phyloP scores from a whole-genome alignment of 2,113 vertebrate species.

The Tympanuchus pallidicinctus region DNA sequence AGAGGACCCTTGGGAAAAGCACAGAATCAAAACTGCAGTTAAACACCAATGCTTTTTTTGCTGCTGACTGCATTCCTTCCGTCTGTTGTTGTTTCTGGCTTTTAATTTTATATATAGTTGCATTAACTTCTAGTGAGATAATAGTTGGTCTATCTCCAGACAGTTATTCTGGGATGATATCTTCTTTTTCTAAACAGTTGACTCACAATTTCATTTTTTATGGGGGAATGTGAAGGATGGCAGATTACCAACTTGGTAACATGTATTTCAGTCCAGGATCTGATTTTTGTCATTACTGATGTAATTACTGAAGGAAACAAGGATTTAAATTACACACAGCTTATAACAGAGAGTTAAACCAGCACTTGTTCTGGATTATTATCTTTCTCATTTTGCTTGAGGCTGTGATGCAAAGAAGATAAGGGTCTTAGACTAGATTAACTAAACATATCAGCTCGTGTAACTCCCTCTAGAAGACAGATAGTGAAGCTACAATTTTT shows the following conservation, averaged over 20 bases:
- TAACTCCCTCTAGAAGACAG: background rate
- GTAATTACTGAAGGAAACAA: conserved; percentile 31
- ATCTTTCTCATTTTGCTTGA: background rate
- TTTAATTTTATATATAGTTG: conserved; percentile 52
- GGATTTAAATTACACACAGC: conserved; percentile 24
- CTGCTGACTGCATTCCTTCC: conserved; percentile 29
- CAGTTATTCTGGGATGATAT: conserved; percentile 43
- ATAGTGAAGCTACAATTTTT: background rate
- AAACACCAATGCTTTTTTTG: background rate
- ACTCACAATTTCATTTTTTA: conserved; percentile 36
- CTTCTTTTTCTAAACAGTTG: conserved; percentile 50
- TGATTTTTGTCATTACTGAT: conserved; percentile 19
- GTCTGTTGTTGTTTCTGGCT: conserved; percentile 49
- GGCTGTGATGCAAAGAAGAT: background rate
- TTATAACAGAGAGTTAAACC: background rate
- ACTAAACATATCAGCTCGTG: background rate
- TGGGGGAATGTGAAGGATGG: background rate
- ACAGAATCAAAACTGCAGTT: conserved; percentile 20
- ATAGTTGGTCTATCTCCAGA: conserved; percentile 47
- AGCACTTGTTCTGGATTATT: background rate
- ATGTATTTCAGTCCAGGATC: background rate
- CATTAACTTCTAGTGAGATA: conserved; percentile 48
- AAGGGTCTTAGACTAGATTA: background rate
- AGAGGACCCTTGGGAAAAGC: conserved; percentile 34
- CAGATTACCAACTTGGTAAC: conserved; percentile 43